Evolutionary conservation across 1,140 invertebrate genomes (phyloP), one percentile per base, ranked within the genome.

Genomic region (Babylonia areolata): DNA sequence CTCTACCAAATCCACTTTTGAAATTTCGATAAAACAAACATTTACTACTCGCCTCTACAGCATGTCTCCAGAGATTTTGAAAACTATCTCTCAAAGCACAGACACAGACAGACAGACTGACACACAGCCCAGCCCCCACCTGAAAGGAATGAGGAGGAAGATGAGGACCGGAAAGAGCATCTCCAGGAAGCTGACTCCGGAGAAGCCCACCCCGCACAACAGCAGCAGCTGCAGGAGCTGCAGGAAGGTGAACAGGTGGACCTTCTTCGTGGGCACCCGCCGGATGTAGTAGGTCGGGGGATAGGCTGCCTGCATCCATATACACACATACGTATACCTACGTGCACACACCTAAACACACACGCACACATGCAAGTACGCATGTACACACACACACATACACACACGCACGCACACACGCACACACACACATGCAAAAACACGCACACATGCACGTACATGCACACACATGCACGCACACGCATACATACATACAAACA

Each of bases 231-330:
- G 96, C 51, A 96, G 88, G 5, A 96, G 93, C 93, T 96, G 96
- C 81, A 95, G 94, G 11, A 94, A 89, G 17, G 96, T 96, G 92
- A 96, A 96, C 81, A 95, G 92, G 91, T 96, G 96, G 85, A 96
- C 96, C 90, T 96, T 96, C 69, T 96, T 94, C 91, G 96, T 96
- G 11, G 96, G 96, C 6, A 96, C 96, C 86, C 95, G 92, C 51
- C 96, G 93, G 87, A 96, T 96, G 92, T 96, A 96, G 92, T 96
- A 96, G 91, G 96, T 96, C n/a, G 96, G 96, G 73, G 96, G 96
- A 91, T 96, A 96, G 0, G 96, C 96, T 89, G 95, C 95, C 95
- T 96, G 92, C 78, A 92, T 92, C 6, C 46, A 51, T 20, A 51
- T 20, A 51, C 46, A 51, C 35, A 75, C 35, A 75, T 28, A 75